Evolutionary conservation across 2,888 invertebrate species (phyloP).

Genomic region (Leptinotarsa haldemani): DNA sequence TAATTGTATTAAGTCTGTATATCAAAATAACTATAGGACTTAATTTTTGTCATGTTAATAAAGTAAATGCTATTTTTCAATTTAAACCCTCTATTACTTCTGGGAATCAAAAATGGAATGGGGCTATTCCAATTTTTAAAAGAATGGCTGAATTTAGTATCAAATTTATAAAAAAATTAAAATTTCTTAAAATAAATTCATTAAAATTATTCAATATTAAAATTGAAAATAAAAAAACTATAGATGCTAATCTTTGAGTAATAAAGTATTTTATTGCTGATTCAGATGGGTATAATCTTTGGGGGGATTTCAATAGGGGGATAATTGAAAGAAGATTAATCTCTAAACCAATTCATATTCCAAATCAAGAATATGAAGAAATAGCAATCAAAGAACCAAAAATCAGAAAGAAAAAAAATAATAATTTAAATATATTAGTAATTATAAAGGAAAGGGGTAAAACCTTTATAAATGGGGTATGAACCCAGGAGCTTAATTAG

Average conservation of each 20-base stretch:
- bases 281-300: constrained; percentile 69
- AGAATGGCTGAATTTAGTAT: constrained; percentile 62
- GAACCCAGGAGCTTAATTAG: constrained; percentile 68
- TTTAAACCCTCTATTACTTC: constrained; percentile 71
- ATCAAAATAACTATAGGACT: constrained; percentile 69
- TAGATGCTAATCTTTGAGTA: constrained; percentile 71
- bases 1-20: constrained; percentile 58
- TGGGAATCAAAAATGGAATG: constrained; percentile 73
- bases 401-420: constrained; percentile 69
- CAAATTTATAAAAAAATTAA: constrained; percentile 21
- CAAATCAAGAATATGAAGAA: constrained; percentile 65
- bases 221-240: constrained; percentile 67
- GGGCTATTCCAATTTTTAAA: constrained; percentile 71
- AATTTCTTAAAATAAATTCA: constrained; percentile 50
- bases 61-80: constrained; percentile 70
- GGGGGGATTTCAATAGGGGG: constrained; percentile 68
- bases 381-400: constrained; percentile 68
- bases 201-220: constrained; percentile 63
- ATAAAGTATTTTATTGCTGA: constrained; percentile 73
- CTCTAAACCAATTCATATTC: constrained; percentile 73
- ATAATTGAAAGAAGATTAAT: constrained; percentile 74
- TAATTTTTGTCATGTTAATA: constrained; percentile 76
- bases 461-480: constrained; percentile 64
- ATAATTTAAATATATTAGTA: constrained; percentile 66
- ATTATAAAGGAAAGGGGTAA: constrained; percentile 69